Evolutionary conservation across 2,888 invertebrate species (phyloP), one percentile per base, ranked within the genome.

Genomic region (Celastrina argiolus): DNA sequence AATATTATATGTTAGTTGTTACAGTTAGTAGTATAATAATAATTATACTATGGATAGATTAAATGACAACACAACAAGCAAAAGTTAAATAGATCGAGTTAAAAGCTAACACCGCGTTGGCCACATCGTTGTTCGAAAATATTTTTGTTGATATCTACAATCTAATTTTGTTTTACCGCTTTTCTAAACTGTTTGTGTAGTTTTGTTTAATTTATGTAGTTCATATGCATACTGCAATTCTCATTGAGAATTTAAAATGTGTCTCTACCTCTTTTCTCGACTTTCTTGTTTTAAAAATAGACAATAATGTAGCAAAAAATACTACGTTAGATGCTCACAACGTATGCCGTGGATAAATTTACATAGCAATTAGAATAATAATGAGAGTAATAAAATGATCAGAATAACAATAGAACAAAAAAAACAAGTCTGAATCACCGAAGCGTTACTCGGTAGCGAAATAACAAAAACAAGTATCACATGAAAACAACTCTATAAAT

Each of bases 401-500:
- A 58, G 58, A 31, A 58, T 51, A 8, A 36, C 34, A 22, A 36
- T 39, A 39, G 61, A 61, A 56, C 31, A 1, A 56, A 22, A 26
- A 28, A 28, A 26, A 64, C 22, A 56, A 12, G 34, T 16, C 31
- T 51, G 31, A 56, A 34, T 22, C 18, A 39, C 56, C 18, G 18
- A 22, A 39, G 51, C 51, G 51, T 56, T 14, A 65, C 12, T 10
- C 28, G 14, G 22, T 36, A 34, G 16, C 36, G 34, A 51, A 51
- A 56, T 16, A 16, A 64, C 45, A 36, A 56, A 56, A 64, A 56
- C 22, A 51, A 18, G 18, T 36, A 64, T n/a, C 64, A 65, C 28
- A 59, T 28, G 42, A 58, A 65, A 65, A 65, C 65, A 65, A 58
- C 31, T 65, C 18, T 42, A 58, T 58, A 65, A 58, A 65, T 65